These are phyloP conservation scores for Falco cherrug DNA, from an alignment of 2,797 vertebrate genomes.

Conservation along the genomic window DNA sequence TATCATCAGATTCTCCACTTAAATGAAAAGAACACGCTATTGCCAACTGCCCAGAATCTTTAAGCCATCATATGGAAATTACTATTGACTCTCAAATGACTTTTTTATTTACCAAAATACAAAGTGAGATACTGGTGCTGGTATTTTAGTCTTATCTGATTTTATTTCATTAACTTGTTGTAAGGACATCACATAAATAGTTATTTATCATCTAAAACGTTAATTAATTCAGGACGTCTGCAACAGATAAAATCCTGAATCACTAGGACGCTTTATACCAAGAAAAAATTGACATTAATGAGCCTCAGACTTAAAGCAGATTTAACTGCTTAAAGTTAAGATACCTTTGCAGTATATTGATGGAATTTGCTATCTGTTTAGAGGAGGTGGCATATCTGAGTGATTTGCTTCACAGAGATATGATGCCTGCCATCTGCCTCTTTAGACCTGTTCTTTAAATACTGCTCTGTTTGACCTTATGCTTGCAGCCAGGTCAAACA, in stretches of 20 bases:
- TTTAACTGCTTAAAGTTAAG: not conserved
- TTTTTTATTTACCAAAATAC: not conserved
- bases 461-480: not conserved
- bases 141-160: not conserved
- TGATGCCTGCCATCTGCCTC: not conserved
- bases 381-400: not conserved
- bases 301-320: no score
- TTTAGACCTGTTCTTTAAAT: not conserved
- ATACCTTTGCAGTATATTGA: not conserved
- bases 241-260: not conserved
- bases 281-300: not conserved
- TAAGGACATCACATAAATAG: not conserved
- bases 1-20: not conserved
- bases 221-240: not conserved
- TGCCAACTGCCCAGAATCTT: not conserved
- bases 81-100: not conserved
- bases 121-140: not conserved
- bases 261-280: not conserved
- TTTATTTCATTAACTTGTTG: not conserved
- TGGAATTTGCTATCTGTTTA: not conserved
- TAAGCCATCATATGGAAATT: not conserved
- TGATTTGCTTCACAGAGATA: not conserved
- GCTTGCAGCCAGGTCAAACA: not conserved
- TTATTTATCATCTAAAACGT: not conserved
- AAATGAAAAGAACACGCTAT: not conserved